Conservation (phyloP, 2,113 vertebrate genomes). For the Nothoprocta pentlandii region DNA sequence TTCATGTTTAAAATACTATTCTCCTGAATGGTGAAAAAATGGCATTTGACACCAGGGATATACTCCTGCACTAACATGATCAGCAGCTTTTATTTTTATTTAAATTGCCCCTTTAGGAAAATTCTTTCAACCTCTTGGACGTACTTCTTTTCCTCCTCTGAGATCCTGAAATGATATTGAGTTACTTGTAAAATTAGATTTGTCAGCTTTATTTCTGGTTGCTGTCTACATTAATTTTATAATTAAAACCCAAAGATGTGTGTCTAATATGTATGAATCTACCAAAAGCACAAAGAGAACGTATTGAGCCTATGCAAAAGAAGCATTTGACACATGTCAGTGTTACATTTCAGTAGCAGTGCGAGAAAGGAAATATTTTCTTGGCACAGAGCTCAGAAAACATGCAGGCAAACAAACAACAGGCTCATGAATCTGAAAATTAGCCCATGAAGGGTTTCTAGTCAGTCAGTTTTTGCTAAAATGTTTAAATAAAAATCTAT, state of each 20-base stretch:
- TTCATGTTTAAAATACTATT: constrained; percentile 27
- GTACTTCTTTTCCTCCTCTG: neutral
- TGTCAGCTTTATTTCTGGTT: constrained; percentile 66
- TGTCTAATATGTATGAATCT: constrained; percentile 65
- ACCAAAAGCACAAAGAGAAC: constrained; percentile 22
- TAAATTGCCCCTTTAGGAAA: neutral
- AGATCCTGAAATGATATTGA: constrained; percentile 42
- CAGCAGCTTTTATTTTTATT: neutral
- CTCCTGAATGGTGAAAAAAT: neutral
- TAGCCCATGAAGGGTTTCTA: constrained; percentile 41
- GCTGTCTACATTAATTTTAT: constrained; percentile 67
- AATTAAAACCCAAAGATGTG: constrained; percentile 71
- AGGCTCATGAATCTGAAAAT: constrained; percentile 51
- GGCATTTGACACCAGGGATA: neutral
- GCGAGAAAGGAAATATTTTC: constrained; percentile 19
- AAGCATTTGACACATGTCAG: constrained; percentile 33
- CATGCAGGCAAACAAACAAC: constrained; percentile 25
- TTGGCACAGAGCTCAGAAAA: constrained; percentile 23
- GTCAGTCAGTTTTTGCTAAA: constrained; percentile 25
- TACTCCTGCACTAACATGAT: neutral
- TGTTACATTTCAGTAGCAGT: neutral
- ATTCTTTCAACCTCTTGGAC: neutral
- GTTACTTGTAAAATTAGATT: constrained; percentile 66
- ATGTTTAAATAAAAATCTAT: constrained; percentile 18
- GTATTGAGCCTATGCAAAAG: neutral